phyloP scores from a whole-genome alignment of 2,888 invertebrate genomes.

The Scelioninae gen. 1 region DNA sequence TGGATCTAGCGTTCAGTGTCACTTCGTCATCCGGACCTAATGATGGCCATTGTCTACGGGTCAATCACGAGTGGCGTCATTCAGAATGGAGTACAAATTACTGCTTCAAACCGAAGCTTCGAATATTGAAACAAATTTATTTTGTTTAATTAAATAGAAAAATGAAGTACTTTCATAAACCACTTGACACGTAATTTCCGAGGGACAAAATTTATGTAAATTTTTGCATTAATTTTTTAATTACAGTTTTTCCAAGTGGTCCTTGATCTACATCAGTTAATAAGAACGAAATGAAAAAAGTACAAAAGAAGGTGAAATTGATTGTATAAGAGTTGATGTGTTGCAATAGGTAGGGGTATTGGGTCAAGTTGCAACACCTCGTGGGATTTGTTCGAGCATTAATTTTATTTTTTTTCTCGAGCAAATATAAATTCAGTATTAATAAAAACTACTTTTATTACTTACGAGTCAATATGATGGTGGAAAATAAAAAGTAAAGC shows the following conservation, averaged over 20 bases:
- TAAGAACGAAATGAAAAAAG: conserved; percentile 1
- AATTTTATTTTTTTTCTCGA: background rate
- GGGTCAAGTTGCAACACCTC: conserved; percentile 45
- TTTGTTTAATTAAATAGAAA: background rate
- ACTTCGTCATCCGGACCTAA: conserved; percentile 49
- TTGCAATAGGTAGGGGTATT: conserved; percentile 34
- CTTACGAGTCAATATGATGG: too few relatives aligned
- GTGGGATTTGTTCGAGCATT: conserved; percentile 15
- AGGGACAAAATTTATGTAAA: background rate
- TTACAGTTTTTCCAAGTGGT: background rate
- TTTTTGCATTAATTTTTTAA: conserved; percentile 17
- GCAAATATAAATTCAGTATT: too few relatives aligned
- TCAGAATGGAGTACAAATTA: conserved; percentile 45
- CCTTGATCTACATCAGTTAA: conserved; percentile 39
- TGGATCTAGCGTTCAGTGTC: conserved; percentile 45
- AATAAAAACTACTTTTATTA: too few relatives aligned
- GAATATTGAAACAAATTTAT: too few relatives aligned
- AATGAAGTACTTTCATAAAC: background rate
- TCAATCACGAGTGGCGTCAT: conserved; percentile 52
- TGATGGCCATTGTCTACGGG: conserved; percentile 47
- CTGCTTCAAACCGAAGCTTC: conserved; percentile 37
- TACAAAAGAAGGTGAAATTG: conserved; percentile 17
- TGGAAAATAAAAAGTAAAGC: too few relatives aligned
- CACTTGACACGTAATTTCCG: background rate
- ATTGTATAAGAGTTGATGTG: conserved; percentile 34